phyloP scores from a whole-genome alignment of 2,113 vertebrate genomes.

The Hemibagrus wyckioides region DNA sequence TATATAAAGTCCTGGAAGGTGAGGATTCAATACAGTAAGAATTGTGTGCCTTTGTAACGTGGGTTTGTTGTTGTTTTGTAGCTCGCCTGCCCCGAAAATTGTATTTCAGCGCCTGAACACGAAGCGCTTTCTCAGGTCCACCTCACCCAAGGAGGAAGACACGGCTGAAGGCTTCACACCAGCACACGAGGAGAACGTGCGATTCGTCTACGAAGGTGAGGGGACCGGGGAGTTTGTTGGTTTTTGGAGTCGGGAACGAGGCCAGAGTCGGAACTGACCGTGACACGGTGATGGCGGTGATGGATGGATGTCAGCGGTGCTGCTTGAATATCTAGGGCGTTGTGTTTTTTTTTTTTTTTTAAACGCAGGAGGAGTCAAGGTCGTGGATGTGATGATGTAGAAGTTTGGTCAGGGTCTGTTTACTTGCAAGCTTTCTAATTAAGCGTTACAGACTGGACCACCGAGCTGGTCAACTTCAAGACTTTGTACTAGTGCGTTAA shows the following conservation, averaged over 20 bases:
- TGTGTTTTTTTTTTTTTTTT: not conserved
- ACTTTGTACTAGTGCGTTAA: not conserved
- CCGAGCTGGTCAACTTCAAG: not conserved
- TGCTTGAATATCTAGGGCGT: not conserved
- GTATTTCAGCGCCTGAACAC: slow-evolving; percentile 92
- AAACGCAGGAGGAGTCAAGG: not conserved
- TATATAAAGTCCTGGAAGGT: not conserved
- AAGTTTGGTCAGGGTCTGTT: slow-evolving; percentile 1
- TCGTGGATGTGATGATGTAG: not conserved
- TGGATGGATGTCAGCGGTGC: not conserved
- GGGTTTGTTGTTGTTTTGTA: not conserved
- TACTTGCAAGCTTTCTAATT: not conserved
- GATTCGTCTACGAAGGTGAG: slow-evolving; percentile 91
- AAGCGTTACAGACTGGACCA: not conserved
- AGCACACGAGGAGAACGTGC: slow-evolving; percentile 93
- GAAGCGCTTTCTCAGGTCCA: slow-evolving; percentile 76
- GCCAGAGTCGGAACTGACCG: not conserved
- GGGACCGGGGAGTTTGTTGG: not conserved
- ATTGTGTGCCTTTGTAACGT: not conserved
- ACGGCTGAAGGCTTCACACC: slow-evolving; percentile 83
- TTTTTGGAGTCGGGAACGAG: not conserved
- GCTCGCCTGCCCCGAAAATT: slow-evolving; percentile 80
- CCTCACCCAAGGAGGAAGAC: slow-evolving; percentile 65
- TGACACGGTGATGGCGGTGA: not conserved
- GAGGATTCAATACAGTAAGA: not conserved